Base-by-base conservation (phyloP, 2,888 invertebrate species). In the Slavum lentiscoides region DNA sequence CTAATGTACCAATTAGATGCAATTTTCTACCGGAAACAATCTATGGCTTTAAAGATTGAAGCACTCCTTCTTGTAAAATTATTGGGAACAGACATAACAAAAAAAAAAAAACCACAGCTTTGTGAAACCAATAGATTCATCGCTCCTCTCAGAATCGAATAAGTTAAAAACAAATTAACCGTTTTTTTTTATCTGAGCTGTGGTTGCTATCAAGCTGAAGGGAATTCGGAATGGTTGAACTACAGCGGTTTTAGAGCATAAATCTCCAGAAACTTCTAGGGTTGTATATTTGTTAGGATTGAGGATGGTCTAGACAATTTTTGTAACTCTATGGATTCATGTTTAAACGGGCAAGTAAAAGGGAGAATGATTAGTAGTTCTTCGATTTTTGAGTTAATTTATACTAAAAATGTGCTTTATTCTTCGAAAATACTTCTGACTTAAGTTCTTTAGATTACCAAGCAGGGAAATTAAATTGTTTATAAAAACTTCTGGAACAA, bases 211-310 rank as follows among this genome's bases (percentile, higher is more conserved):
- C 30, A 23, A 64, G 30, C 5, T 21, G 23, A 64, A 23, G 23
- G 21, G 30, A 23, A 23, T 64, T 64, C n/a, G 64, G 64, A 64
- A 64, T 64, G 23, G 23, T 64, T 5, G 21, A 23, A 64, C 15
- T 21, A 64, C 23, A 64, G 30, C 64, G 64, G 64, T 64, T 64
- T 64, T 23, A 23, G 30, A 7, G 21, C 15, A 64, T 30, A 30
- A 64, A 64, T 23, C 23, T 30, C 64, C 64, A 64, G 64, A 64
- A 64, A 21, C 30, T 23, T 64, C 30, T 64, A 23, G 64, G 64
- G 15, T 64, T 64, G 15, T 6, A 9, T 21, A 30, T 23, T 23
- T 23, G 30, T 15, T 21, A 15, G 6, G 21, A 23, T 64, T 30
- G 23, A 64, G 64, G 5, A 13, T 64, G 64, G 21, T 23, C 7